phyloP scores from a whole-genome alignment of 2,797 vertebrate species.

The Premnoplex brunnescens region DNA sequence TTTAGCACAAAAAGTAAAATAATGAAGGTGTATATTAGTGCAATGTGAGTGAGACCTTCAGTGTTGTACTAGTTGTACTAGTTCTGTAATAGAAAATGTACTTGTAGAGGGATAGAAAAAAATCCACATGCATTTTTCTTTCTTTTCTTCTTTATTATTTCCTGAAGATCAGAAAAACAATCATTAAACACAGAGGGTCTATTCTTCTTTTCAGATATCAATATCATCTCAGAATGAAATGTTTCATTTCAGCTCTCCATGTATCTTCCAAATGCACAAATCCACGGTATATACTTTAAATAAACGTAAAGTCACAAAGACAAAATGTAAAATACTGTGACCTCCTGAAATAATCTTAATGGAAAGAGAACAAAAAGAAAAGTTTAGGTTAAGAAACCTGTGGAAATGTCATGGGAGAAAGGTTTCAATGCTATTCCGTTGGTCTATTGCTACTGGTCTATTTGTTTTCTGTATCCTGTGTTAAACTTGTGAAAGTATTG shows the following conservation, averaged over 20 bases:
- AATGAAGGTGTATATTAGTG: neutral
- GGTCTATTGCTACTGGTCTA: neutral
- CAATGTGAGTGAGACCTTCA: neutral
- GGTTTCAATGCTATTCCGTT: neutral
- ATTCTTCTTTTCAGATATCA: neutral
- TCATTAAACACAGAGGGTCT: neutral
- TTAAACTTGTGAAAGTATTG: neutral
- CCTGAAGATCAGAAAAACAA: neutral
- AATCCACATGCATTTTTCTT: fast-evolving
- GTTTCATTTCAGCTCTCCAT: neutral
- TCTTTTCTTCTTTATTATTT: neutral
- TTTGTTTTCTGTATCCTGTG: neutral
- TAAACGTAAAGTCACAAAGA: neutral
- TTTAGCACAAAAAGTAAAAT: neutral
- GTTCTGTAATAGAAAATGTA: neutral
- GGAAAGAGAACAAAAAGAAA: neutral
- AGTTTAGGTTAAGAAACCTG: neutral
- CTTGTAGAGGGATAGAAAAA: neutral
- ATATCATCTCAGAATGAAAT: neutral
- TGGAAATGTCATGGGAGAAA: neutral
- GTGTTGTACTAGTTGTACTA: neutral
- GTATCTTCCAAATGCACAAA: neutral
- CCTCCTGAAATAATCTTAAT: neutral
- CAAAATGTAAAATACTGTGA: neutral
- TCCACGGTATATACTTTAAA: neutral